A percentile compares a stretch with the other conserved stretches of the same genome.
Evolutionary conservation across 2,888 invertebrate genomes (phyloP).

Genomic region (Leuctra nigra): DNA sequence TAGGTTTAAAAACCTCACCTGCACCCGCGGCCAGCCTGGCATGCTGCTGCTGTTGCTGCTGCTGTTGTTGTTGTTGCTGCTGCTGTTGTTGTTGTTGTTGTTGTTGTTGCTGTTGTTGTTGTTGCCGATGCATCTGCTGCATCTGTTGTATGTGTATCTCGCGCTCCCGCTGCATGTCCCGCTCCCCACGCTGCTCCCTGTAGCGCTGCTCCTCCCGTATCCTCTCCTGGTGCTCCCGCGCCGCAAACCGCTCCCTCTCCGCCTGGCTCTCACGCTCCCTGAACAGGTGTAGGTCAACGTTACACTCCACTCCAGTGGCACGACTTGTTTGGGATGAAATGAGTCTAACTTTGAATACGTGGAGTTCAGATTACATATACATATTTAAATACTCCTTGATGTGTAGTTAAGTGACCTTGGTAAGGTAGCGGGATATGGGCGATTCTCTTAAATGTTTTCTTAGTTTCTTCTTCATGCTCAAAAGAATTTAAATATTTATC

Average conservation of each 20-base stretch:
- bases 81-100: slow-evolving; percentile 35
- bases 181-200: slow-evolving; percentile 37
- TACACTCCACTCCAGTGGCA: too few species aligned
- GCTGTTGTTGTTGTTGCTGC: slow-evolving; percentile 35
- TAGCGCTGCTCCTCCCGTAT: slow-evolving; percentile 31
- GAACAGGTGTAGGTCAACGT: too few species aligned
- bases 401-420: too few species aligned
- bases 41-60: slow-evolving; percentile 29
- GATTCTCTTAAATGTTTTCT: too few species aligned
- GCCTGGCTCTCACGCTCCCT: slow-evolving; percentile 3
- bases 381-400: too few species aligned
- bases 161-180: slow-evolving; percentile 39
- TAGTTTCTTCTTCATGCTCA: too few species aligned
- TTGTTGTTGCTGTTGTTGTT: slow-evolving; percentile 34
- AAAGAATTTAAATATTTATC: too few species aligned
- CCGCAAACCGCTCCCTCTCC: slow-evolving; percentile 13
- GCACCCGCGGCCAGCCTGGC: slow-evolving; percentile 20
- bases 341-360: too few species aligned
- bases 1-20: too few species aligned
- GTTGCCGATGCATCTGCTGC: slow-evolving; percentile 32
- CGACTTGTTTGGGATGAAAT: too few species aligned
- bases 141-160: slow-evolving; percentile 34
- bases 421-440: too few species aligned
- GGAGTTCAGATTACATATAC: too few species aligned
- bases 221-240: slow-evolving; percentile 8